Percentiles rank a stretch among this genome's conserved stretches.
phyloP scores from a whole-genome alignment of 1,140 invertebrate species.

The Melitaea cinxia region DNA sequence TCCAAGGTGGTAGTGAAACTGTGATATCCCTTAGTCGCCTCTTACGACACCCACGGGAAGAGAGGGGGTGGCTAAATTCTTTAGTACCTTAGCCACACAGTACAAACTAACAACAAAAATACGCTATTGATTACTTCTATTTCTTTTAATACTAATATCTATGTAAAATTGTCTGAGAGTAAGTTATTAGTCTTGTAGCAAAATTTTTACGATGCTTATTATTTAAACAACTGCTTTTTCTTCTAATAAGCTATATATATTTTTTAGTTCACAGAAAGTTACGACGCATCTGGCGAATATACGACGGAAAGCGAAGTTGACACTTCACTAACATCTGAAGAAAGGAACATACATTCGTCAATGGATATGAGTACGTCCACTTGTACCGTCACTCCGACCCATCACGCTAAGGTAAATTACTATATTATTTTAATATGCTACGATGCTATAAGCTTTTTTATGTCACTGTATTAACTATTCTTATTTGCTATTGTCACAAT shows the following conservation, averaged over 20 bases:
- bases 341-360: conserved; percentile 78
- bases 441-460: conserved; percentile 20
- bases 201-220: background rate
- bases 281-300: conserved; percentile 95
- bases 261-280: conserved; percentile 80
- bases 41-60: too few relatives aligned
- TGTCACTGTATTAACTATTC: conserved; percentile 1
- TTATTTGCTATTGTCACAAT: background rate
- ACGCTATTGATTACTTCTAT: too few relatives aligned
- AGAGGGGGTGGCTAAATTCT: too few relatives aligned
- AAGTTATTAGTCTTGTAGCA: too few relatives aligned
- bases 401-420: conserved; percentile 66
- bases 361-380: conserved; percentile 79
- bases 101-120: too few relatives aligned
- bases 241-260: background rate
- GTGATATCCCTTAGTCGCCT: too few relatives aligned
- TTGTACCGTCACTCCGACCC: conserved; percentile 75
- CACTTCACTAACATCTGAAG: conserved; percentile 87
- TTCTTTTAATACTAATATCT: too few relatives aligned
- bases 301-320: conserved; percentile 90
- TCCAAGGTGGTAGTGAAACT: too few relatives aligned
- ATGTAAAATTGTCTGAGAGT: too few relatives aligned
- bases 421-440: background rate
- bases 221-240: background rate
- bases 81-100: too few relatives aligned